Conservation (phyloP, 1,140 invertebrate genomes). For the Pinna nobilis region DNA sequence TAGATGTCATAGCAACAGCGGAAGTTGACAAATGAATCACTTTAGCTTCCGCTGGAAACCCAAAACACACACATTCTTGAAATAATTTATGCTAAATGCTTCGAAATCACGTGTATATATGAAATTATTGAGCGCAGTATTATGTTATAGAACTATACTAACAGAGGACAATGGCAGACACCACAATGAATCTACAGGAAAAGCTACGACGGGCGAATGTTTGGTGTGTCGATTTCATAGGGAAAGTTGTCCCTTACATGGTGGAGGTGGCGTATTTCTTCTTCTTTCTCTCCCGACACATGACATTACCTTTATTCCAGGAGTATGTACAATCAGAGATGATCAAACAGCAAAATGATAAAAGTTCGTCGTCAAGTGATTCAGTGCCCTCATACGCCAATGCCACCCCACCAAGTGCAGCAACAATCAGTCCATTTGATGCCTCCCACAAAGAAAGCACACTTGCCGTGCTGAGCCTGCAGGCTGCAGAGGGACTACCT, state of each 20-base stretch:
- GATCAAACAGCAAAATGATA: conserved; percentile 56
- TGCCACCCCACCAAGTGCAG: too few species aligned
- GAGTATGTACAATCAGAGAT: conserved; percentile 66
- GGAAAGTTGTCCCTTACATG: conserved; percentile 56
- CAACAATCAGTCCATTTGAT: not conserved
- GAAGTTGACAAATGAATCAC: not conserved
- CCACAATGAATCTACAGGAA: not conserved
- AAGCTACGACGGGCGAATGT: not conserved
- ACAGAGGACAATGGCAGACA: not conserved
- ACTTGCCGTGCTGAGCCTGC: conserved; percentile 60
- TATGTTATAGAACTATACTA: not conserved
- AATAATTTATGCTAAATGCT: not conserved
- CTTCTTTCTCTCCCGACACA: conserved; percentile 68
- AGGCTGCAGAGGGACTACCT: conserved; percentile 68
- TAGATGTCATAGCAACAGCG: too few species aligned
- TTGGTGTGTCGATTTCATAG: not conserved
- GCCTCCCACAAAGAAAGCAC: conserved; percentile 63
- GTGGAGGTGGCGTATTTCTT: conserved; percentile 67
- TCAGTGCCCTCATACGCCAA: conserved; percentile 23
- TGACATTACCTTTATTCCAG: conserved; percentile 69
- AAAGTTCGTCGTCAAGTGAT: too few species aligned
- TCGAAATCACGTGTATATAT: not conserved
- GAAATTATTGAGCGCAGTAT: not conserved
- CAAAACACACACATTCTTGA: not conserved
- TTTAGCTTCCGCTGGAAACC: not conserved